phyloP scores from a whole-genome alignment of 2,797 vertebrate species.

The Tapirus indicus region DNA sequence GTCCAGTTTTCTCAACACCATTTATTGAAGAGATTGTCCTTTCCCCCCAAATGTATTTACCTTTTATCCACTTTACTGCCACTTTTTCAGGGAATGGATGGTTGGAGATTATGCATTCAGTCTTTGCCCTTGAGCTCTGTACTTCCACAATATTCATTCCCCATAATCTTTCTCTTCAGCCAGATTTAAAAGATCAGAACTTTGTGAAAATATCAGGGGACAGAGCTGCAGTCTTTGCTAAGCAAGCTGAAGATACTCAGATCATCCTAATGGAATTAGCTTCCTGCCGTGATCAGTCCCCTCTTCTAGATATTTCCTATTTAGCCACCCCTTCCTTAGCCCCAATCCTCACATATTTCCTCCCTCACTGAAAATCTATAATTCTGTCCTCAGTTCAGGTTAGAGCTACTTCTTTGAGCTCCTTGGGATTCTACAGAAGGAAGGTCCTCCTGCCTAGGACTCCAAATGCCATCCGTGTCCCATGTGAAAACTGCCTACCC shows the following conservation, averaged over 20 bases:
- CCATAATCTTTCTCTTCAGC: not conserved
- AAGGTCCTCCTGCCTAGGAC: not conserved
- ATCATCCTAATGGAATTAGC: not conserved
- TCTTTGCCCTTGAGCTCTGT: not conserved
- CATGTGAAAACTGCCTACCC: not conserved
- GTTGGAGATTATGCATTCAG: not conserved
- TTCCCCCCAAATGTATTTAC: not conserved
- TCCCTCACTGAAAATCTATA: not conserved
- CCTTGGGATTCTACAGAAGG: not conserved
- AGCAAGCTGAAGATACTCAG: not conserved
- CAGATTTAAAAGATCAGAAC: not conserved
- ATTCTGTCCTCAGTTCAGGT: not conserved
- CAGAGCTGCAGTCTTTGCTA: not conserved
- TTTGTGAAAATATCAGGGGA: not conserved
- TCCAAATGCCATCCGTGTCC: not conserved
- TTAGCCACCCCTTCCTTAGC: not conserved
- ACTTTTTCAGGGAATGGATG: not conserved
- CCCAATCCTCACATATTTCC: not conserved
- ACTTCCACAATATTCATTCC: not conserved
- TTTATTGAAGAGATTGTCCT: not conserved
- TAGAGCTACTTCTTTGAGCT: not conserved
- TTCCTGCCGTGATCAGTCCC: not conserved
- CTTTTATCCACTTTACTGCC: rapidly evolving
- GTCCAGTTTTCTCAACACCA: not conserved
- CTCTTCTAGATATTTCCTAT: not conserved